phyloP scores from a whole-genome alignment of 1,140 invertebrate species.

The Phymastichus coffea region DNA sequence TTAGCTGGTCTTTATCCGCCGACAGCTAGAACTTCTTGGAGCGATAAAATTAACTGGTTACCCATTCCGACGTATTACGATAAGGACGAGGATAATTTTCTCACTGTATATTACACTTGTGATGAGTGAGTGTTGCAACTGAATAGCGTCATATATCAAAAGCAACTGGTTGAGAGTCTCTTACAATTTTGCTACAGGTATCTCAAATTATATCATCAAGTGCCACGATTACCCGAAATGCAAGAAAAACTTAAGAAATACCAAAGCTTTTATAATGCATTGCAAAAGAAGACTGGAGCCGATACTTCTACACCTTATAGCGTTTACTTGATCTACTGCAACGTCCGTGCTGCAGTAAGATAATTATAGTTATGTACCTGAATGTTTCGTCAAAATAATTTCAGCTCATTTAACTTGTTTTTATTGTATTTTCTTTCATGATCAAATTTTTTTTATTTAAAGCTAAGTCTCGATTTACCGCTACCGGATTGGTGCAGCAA shows the following conservation, averaged over 20 bases:
- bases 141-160: too few relatives aligned
- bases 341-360: background rate
- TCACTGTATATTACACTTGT: too few relatives aligned
- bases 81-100: background rate
- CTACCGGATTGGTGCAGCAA: background rate
- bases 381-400: too few relatives aligned
- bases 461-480: background rate
- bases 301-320: too few relatives aligned
- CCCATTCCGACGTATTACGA: background rate
- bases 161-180: too few relatives aligned
- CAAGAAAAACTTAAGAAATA: background rate
- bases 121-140: too few relatives aligned
- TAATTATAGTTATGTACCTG: too few relatives aligned
- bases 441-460: too few relatives aligned
- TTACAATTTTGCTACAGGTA: background rate
- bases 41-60: background rate
- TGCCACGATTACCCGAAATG: background rate
- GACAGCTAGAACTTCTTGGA: background rate
- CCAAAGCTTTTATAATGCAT: background rate
- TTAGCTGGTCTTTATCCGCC: background rate
- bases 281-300: background rate
- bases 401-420: too few relatives aligned
- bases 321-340: background rate
- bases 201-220: background rate
- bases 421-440: too few relatives aligned